Conservation (phyloP, 2,888 invertebrate genomes). For the Automeris io region DNA sequence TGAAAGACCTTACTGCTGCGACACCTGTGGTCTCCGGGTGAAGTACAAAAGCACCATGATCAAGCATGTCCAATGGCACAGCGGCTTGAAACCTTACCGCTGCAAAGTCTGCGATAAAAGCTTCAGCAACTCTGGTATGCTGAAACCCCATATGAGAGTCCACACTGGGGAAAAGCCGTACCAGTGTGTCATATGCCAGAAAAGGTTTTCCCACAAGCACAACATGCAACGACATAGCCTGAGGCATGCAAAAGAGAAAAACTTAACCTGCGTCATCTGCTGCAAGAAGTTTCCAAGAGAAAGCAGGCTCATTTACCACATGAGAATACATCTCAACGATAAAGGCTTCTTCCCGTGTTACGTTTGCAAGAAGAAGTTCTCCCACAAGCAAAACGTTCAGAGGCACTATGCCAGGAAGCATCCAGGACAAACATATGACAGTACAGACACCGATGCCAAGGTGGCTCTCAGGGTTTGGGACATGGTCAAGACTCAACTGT, state of each 20-base stretch:
- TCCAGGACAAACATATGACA: constrained; percentile 35
- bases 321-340: constrained; percentile 40
- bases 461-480: constrained; percentile 45
- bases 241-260: constrained; percentile 40
- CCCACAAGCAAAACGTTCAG: constrained; percentile 50
- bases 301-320: constrained; percentile 49
- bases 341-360: constrained; percentile 46
- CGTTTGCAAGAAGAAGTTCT: constrained; percentile 44
- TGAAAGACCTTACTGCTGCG: constrained; percentile 15
- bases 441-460: constrained; percentile 45
- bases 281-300: constrained; percentile 49
- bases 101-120: constrained; percentile 40
- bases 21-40: constrained; percentile 25
- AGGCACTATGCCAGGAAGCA: constrained; percentile 53
- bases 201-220: constrained; percentile 29
- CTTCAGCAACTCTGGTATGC: constrained; percentile 36
- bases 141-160: constrained; percentile 38
- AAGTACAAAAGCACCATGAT: constrained; percentile 46
- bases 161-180: constrained; percentile 27
- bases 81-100: constrained; percentile 26
- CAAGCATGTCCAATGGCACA: constrained; percentile 40
- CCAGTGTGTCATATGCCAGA: constrained; percentile 18
- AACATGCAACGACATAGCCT: constrained; percentile 47
- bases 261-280: constrained; percentile 46
- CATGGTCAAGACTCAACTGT: constrained; percentile 22